Evolutionary conservation across 2,888 invertebrate species (phyloP).

Genomic region (Drosophila heteroneura): DNA sequence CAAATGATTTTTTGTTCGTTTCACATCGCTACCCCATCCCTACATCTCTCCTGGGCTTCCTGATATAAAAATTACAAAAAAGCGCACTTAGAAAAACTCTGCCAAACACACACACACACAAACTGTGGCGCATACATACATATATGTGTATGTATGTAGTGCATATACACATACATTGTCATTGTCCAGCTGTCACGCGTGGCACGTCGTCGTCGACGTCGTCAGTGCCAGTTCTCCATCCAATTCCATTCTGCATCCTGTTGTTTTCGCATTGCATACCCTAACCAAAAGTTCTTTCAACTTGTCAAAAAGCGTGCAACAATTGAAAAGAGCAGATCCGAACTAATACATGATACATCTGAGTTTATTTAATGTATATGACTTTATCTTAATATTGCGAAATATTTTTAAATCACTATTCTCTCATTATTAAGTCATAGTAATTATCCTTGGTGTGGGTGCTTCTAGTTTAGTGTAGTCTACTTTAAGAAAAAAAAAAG

Average conservation of each 20-base stretch:
- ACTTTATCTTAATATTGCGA: background rate
- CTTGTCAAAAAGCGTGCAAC: background rate
- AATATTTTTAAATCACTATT: background rate
- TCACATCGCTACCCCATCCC: conserved; percentile 7
- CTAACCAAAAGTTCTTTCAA: background rate
- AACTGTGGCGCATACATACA: background rate
- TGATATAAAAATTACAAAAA: conserved; percentile 63
- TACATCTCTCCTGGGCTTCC: conserved; percentile 48
- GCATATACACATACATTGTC: conserved; percentile 54
- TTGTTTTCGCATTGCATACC: conserved; percentile 20
- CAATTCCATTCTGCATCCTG: conserved; percentile 47
- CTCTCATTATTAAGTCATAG: background rate
- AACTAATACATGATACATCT: background rate
- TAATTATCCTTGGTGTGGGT: background rate
- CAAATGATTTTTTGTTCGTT: conserved; percentile 69
- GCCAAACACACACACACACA: conserved; percentile 21
- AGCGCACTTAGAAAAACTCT: conserved; percentile 53
- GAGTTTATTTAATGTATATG: background rate
- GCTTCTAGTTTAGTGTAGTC: background rate
- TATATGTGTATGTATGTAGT: background rate
- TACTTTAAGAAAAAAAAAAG: background rate
- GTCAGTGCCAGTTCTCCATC: conserved; percentile 42
- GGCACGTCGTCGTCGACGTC: conserved; percentile 52
- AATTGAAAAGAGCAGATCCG: background rate
- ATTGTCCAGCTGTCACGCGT: conserved; percentile 80